These are phyloP conservation scores for Lithosia quadra DNA, from an alignment of 2,888 invertebrate genomes.

Conservation along the genomic window DNA sequence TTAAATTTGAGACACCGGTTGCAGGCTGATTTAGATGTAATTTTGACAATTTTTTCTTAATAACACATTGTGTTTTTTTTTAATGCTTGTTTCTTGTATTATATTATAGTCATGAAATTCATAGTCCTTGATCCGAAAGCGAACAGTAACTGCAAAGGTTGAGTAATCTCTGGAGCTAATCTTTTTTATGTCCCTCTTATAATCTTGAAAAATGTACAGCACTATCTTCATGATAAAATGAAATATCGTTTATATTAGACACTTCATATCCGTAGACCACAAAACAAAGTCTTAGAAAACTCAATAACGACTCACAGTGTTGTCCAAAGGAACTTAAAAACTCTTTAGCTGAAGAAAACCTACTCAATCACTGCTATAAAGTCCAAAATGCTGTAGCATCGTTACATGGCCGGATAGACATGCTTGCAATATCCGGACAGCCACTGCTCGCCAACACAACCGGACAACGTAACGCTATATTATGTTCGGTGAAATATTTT, in stretches of 20 bases:
- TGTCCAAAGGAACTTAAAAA: constrained; percentile 13
- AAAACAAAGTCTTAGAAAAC: constrained; percentile 13
- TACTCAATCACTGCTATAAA: constrained; percentile 39
- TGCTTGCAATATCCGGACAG: constrained; percentile 57
- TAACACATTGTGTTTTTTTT: no score
- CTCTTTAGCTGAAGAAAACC: constrained; percentile 26
- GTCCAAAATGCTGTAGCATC: constrained; percentile 37
- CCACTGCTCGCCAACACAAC: constrained; percentile 22
- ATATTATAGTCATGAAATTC: no score
- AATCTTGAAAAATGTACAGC: neutral
- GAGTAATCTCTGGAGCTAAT: neutral
- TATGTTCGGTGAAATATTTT: constrained; percentile 21
- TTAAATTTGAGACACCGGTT: no score
- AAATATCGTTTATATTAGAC: neutral
- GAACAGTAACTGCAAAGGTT: neutral
- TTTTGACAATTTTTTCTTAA: no score
- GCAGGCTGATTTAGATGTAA: no score
- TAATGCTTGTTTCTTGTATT: no score
- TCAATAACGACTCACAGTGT: constrained; percentile 16
- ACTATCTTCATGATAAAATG: neutral
- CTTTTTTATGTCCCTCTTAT: no score
- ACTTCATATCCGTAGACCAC: constrained; percentile 10
- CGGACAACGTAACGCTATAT: constrained; percentile 16
- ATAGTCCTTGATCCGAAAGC: neutral
- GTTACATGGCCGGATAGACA: constrained; percentile 48